Percentiles rank a stretch among this genome's conserved stretches.
Conservation (phyloP, 2,113 vertebrate species). For the Balaenoptera acutorostrata region DNA sequence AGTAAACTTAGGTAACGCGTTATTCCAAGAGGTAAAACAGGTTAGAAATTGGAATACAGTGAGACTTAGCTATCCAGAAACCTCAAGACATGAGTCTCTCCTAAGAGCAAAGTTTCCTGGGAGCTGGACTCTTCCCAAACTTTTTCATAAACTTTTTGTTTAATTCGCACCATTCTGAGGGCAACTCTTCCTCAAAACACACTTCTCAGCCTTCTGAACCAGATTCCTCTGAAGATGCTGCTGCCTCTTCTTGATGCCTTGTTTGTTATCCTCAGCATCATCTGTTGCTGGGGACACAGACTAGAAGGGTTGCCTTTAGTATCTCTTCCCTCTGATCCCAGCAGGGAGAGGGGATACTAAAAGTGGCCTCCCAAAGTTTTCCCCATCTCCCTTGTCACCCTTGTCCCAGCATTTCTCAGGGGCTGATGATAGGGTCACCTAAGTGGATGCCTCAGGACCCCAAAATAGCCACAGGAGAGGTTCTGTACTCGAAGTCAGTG, state of each 20-base stretch:
- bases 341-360: neutral
- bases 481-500: neutral
- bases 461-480: neutral
- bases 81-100: neutral
- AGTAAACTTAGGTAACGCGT: constrained; percentile 28
- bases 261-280: neutral
- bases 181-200: neutral
- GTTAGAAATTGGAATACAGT: constrained; percentile 7
- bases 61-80: neutral
- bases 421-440: neutral
- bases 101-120: neutral
- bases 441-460: neutral
- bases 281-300: neutral
- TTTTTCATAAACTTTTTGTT: neutral
- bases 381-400: neutral
- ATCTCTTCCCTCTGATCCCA: neutral
- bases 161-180: constrained; percentile 19
- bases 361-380: neutral
- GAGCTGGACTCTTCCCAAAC: neutral
- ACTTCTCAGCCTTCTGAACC: constrained; percentile 13
- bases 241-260: neutral
- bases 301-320: neutral
- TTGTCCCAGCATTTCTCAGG: neutral
- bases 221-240: neutral
- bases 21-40: constrained; percentile 27